Base-by-base conservation (phyloP, 2,113 vertebrate genomes). In the Centropus bengalensis region DNA sequence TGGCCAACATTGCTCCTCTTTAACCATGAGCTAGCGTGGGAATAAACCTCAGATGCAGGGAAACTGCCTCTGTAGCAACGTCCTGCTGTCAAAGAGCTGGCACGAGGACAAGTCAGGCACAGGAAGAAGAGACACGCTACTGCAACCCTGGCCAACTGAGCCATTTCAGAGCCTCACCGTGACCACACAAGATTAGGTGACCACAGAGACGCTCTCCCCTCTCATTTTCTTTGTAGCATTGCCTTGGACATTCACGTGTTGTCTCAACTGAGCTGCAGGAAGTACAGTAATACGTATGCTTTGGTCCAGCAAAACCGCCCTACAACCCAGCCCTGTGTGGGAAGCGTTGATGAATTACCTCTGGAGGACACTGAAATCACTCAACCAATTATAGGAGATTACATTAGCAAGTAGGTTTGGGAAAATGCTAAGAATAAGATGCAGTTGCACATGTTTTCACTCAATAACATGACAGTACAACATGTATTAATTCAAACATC, bases 381-480 rank as follows among this genome's bases (percentile, higher is more conserved):
- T 94, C 90, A 93, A 70, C 75, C 82, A 96, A 86, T 83, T 93
- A 89, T 83, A 49, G 36, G 40, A 86, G 91, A 96, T 96, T 91
- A 96, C 93, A 94, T 93, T 95, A 93, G 75, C 83, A 32, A 20
- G 55, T 28, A 87, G 59, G 67, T 62, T 91, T 73, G 38, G 77
- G 38, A 88, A 94, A 88, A 76, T 54, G 40, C 76, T 90, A 51
- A 5, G 38, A 83, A 70, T 71, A 89, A 84, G 44, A 86, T 59
- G 76, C 56, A 93, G 80, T 30, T 0, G 0, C 95, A 89, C 10
- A 77, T 89, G 92, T 45, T 96, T 96, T 92, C 75, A 69, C 88
- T 95, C 94, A 93, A 10, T 59, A 59, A 70, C 20, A 59, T 58
- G 93, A 88, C 90, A 94, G 89, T 24, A 56, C 64, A 69, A 91